A percentile compares a stretch with the other conserved stretches of the same genome.
These are phyloP conservation scores for Liparis tanakae DNA, from an alignment of 2,797 vertebrate species.

Conservation along the genomic window DNA sequence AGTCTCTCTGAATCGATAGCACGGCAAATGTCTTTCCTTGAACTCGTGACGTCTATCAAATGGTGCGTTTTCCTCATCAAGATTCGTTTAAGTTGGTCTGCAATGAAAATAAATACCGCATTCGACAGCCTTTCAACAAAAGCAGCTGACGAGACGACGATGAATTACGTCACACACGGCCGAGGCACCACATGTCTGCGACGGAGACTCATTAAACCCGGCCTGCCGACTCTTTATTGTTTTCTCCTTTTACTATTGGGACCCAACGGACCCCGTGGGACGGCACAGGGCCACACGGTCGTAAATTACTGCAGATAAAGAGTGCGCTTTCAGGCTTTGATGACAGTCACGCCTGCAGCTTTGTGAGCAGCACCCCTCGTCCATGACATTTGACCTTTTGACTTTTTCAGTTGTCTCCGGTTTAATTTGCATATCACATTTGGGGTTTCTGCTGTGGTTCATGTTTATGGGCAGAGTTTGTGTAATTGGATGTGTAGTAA, in stretches of 20 bases:
- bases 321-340: constrained; percentile 33
- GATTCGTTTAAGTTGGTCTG: constrained; percentile 8
- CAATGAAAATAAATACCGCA: constrained; percentile 18
- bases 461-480: constrained; percentile 14
- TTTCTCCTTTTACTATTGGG: constrained; percentile 40
- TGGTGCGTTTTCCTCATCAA: constrained; percentile 13
- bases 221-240: constrained; percentile 39
- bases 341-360: constrained; percentile 40
- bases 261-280: constrained; percentile 42
- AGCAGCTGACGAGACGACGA: constrained; percentile 30
- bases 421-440: constrained; percentile 11
- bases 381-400: constrained; percentile 55
- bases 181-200: constrained; percentile 53
- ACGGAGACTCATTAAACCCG: constrained; percentile 48
- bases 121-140: constrained; percentile 41
- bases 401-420: constrained; percentile 16
- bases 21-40: background rate
- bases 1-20: background rate
- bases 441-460: background rate
- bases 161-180: constrained; percentile 47
- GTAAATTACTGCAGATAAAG: constrained; percentile 60
- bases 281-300: constrained; percentile 27
- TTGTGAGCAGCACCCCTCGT: constrained; percentile 34
- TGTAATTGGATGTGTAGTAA: background rate
- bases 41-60: background rate